A percentile compares a stretch with the other conserved stretches of the same genome.
phyloP scores from a whole-genome alignment of 2,888 invertebrate genomes.

The Drosophila dives region DNA sequence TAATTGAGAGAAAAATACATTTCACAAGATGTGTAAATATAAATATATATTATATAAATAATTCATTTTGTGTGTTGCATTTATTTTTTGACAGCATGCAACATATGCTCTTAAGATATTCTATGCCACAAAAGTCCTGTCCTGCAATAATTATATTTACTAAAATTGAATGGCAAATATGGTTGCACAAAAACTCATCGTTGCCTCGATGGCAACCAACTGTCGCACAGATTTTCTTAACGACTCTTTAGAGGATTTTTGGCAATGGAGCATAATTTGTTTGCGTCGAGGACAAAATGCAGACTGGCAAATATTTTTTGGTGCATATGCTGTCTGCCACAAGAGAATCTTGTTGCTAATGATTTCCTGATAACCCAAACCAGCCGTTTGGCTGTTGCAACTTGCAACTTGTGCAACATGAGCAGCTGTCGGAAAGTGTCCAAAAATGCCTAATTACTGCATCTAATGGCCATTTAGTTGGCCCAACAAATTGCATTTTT shows the following conservation, averaged over 20 bases:
- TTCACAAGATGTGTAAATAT: background rate
- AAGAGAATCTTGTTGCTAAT: conserved; percentile 63
- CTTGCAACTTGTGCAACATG: conserved; percentile 44
- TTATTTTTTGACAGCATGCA: background rate
- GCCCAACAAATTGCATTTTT: conserved; percentile 13
- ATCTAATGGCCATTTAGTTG: conserved; percentile 53
- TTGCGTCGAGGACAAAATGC: conserved; percentile 48
- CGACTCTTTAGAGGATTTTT: conserved; percentile 51
- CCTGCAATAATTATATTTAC: conserved; percentile 55
- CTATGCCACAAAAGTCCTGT: conserved; percentile 54
- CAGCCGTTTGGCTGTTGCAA: conserved; percentile 30
- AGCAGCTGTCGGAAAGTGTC: conserved; percentile 53
- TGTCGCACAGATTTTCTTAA: conserved; percentile 73
- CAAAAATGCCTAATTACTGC: conserved; percentile 61
- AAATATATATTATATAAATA: background rate
- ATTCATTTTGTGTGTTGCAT: background rate
- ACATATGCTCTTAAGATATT: conserved; percentile 5
- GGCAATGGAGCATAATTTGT: conserved; percentile 65
- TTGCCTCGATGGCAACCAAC: conserved; percentile 26
- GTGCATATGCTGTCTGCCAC: conserved; percentile 60
- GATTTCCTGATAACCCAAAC: conserved; percentile 77
- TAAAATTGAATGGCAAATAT: conserved; percentile 26
- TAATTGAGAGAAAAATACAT: background rate
- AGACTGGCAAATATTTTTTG: conserved; percentile 42
- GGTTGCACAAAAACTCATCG: conserved; percentile 8